These are phyloP conservation scores for Nemotelus nigrinus DNA, from an alignment of 2,888 invertebrate species.

Conservation along the genomic window DNA sequence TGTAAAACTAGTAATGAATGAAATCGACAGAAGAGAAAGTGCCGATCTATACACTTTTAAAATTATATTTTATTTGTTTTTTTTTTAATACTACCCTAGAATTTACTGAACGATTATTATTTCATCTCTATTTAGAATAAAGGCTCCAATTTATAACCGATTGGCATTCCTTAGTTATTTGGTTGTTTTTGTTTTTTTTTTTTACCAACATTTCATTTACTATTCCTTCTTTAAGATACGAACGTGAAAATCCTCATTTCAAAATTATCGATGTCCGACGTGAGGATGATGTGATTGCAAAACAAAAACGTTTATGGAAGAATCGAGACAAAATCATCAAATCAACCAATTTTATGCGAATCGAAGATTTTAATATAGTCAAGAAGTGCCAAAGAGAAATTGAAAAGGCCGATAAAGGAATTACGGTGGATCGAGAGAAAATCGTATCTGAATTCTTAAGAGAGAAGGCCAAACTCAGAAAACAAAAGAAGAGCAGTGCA, in stretches of 20 bases:
- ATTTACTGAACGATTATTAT: too few species aligned
- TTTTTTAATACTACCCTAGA: too few species aligned
- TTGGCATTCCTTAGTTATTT: too few species aligned
- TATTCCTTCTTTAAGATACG: slow-evolving; percentile 16
- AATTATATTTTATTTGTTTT: too few species aligned
- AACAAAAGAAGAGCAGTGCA: slow-evolving; percentile 24
- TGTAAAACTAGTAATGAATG: too few species aligned
- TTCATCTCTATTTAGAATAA: too few species aligned
- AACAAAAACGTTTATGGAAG: slow-evolving; percentile 44
- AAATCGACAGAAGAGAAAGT: too few species aligned
- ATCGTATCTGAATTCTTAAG: slow-evolving; percentile 40
- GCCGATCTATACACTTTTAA: too few species aligned
- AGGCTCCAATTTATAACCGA: too few species aligned
- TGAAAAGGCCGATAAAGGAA: slow-evolving; percentile 23
- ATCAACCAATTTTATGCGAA: slow-evolving; percentile 24
- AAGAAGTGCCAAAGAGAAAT: slow-evolving; percentile 43
- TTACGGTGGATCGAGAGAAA: slow-evolving; percentile 30
- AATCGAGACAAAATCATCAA: slow-evolving; percentile 45
- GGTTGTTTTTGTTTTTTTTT: too few species aligned
- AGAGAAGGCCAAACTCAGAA: slow-evolving; percentile 33
- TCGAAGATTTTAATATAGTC: slow-evolving; percentile 45
- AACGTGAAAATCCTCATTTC: slow-evolving; percentile 26
- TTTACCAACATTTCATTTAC: too few species aligned
- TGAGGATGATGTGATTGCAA: slow-evolving; percentile 12
- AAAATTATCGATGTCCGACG: slow-evolving; percentile 28